phyloP scores from a whole-genome alignment of 1,140 invertebrate genomes.

The Campoletis sonorensis region DNA sequence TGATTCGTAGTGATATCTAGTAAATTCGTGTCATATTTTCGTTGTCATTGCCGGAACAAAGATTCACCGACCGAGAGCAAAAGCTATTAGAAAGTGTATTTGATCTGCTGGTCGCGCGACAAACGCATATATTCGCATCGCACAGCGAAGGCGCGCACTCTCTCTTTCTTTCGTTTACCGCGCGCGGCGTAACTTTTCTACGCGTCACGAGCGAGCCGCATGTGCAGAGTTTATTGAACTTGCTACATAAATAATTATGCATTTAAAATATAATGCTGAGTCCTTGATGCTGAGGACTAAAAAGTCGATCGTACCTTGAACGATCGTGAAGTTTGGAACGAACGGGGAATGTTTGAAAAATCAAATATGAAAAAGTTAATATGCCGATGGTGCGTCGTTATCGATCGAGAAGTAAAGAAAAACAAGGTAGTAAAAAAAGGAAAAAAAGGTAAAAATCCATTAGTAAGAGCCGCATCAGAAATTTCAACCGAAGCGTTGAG shows the following conservation, averaged over 20 bases:
- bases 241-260: background rate
- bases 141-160: background rate
- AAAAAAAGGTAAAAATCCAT: no score
- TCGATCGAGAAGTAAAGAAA: no score
- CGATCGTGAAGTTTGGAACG: no score
- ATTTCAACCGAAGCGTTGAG: no score
- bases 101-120: background rate
- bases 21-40: background rate
- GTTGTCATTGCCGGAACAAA: background rate
- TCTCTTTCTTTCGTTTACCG: slow-evolving; percentile 36
- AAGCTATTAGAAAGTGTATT: slow-evolving; percentile 39
- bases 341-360: no score
- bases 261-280: background rate
- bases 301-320: no score
- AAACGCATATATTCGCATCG: slow-evolving; percentile 5
- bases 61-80: slow-evolving; percentile 31
- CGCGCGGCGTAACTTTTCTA: slow-evolving; percentile 40
- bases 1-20: no score
- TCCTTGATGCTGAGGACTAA: no score
- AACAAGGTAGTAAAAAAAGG: no score
- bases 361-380: no score
- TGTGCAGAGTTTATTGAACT: slow-evolving; percentile 33
- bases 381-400: no score
- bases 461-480: no score
- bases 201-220: slow-evolving; percentile 25